These are phyloP conservation scores for Tamandua tetradactyla DNA, from an alignment of 2,797 vertebrate genomes.

Conservation along the genomic window DNA sequence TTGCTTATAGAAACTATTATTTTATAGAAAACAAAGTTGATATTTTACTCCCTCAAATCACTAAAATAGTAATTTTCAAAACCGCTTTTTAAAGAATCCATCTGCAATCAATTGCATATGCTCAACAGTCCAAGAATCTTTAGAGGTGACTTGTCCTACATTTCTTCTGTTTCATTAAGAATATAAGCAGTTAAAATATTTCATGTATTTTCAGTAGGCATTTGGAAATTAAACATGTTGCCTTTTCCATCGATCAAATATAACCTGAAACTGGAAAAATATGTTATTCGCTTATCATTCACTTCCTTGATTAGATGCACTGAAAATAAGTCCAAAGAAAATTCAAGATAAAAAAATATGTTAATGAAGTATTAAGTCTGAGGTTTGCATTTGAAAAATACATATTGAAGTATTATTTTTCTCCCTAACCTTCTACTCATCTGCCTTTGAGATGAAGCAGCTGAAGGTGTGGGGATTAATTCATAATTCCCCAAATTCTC, in stretches of 20 bases:
- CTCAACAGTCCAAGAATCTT: not conserved
- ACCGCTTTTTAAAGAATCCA: not conserved
- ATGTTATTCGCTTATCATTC: not conserved
- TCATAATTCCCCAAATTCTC: not conserved
- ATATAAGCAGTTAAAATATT: slow-evolving; percentile 4
- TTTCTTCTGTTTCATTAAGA: slow-evolving; percentile 25
- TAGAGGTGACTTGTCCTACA: not conserved
- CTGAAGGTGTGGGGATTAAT: not conserved
- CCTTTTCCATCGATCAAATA: not conserved
- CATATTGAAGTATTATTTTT: not conserved
- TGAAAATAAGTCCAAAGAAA: slow-evolving; percentile 46
- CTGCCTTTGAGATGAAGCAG: not conserved
- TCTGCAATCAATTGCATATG: not conserved
- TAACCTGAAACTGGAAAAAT: not conserved
- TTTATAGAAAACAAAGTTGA: slow-evolving; percentile 57
- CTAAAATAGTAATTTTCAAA: slow-evolving; percentile 17
- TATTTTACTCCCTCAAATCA: not conserved
- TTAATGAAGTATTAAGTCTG: slow-evolving; percentile 9
- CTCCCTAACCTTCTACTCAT: not conserved
- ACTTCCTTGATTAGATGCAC: not conserved
- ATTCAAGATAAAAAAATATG: not conserved
- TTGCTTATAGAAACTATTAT: slow-evolving; percentile 56
- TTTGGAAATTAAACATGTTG: slow-evolving; percentile 1
- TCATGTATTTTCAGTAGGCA: slow-evolving; percentile 16
- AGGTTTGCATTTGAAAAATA: not conserved